Base-by-base conservation (phyloP, 1,140 invertebrate species). In the Argopecten irradians region DNA sequence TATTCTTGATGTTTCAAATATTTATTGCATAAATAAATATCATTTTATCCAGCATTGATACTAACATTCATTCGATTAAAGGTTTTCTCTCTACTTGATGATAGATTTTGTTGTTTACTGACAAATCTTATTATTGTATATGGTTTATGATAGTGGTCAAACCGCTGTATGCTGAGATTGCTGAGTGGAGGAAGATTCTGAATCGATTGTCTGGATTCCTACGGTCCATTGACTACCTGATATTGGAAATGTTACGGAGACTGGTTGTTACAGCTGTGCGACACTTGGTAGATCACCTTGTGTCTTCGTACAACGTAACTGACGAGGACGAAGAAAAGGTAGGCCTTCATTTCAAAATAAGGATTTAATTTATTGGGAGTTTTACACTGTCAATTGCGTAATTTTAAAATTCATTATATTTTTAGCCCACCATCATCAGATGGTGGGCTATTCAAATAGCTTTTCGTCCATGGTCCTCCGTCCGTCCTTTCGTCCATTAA, bases 121-220 rank as follows among this genome's bases (percentile, higher is more conserved):
- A 13, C n/a, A 14, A 14, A n/a, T 14, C n/a, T 55, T 55, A n/a
- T 55, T n/a, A 55, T 13, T 55, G n/a, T 55, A 55, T 55, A 55
- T n/a, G 87, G 90, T 36, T 35, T 14, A 28, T 82, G 39, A 13
- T 8, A 55, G 34, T 36, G 86, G 90, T 91, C 34, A 94, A 93
- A 71, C 95, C 95, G 34, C 91, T 93, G 82, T 95, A 95, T 91
- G 93, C 95, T 22, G 93, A 95, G 88, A 94, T 95, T 84, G 93
- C 94, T 14, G 94, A 95, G 87, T 95, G 95, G 95, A 89, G 95
- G n/a, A 94, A 94, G 89, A 94, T 95, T 46, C 88, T 95, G 22
- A 89, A 91, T 9, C 90, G 95, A 22, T 89, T 95, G 84, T 90
- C 94, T 11, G 92, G 93, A 36, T 95, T 95, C 89, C 91, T 95